Base-by-base conservation (phyloP, 2,113 vertebrate genomes). In the Odontophorus gujanensis region DNA sequence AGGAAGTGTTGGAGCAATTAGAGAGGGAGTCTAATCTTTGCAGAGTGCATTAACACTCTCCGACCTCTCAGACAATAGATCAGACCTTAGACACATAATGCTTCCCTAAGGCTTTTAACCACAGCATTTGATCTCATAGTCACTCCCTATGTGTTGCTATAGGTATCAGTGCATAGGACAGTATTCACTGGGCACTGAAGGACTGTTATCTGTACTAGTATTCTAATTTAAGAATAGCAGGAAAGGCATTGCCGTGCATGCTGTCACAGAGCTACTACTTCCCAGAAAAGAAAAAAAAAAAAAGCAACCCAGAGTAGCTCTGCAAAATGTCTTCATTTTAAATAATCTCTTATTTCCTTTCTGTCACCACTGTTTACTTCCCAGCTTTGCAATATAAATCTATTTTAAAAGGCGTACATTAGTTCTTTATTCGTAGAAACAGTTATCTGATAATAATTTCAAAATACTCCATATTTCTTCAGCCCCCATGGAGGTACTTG, bases 11-110 rank as follows among this genome's bases (percentile, higher is more conserved):
- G 83, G 96, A 97, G 97, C 97, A 98, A 98, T 98, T 98, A 98
- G 98, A 98, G 98, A 97, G 97, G 98, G 98, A 98, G 98, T 98
- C 98, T 99, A 99, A 99, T 99, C 98, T 98, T 98, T 98, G 98
- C 98, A 96, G 98, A 98, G 97, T 98, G 98, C 98, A 99, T 99
- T 99, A 99, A 99, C 99, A 97, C 98, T 98, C 97, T 98, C 97
- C 96, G 98, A 98, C 98, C 98, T 99, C 97, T 94, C 96, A 97
- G 98, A 98, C 98, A 98, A 99, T 98, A 99, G 98, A 99, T 98
- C 98, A 98, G 98, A 98, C 98, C 98, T 98, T 98, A 96, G 98
- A 98, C 96, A 96, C 87, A 93, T 94, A 97, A 97, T 97, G 97
- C 96, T 97, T 97, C 97, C 97, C 98, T 69, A 91, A 97, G 97